phyloP scores from a whole-genome alignment of 2,797 vertebrate genomes.

The Lagocephalus sceleratus region DNA sequence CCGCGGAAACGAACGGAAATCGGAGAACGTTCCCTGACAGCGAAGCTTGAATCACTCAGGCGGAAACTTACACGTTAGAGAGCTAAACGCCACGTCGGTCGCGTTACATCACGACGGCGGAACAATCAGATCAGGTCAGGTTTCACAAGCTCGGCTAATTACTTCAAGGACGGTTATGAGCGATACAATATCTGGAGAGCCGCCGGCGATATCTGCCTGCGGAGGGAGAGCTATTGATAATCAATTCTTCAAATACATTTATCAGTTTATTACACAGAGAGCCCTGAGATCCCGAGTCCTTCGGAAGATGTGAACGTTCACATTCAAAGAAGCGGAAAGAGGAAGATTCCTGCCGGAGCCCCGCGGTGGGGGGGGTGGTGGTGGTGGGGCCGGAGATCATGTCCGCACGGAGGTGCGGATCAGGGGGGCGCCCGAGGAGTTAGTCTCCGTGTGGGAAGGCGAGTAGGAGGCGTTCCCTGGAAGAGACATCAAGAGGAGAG shows the following conservation, averaged over 20 bases:
- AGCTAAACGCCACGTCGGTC: not conserved
- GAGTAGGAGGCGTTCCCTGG: conserved; percentile 73
- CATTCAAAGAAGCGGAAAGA: conserved; percentile 16
- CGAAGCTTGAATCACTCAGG: conserved; percentile 6
- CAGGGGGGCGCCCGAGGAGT: conserved; percentile 84
- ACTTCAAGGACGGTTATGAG: conserved; percentile 35
- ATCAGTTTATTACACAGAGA: conserved; percentile 32
- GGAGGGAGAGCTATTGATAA: conserved; percentile 10
- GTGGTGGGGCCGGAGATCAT: too few relatives aligned
- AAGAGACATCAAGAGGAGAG: not conserved
- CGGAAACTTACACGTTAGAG: not conserved
- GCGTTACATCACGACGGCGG: conserved; percentile 6
- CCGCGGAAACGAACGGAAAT: too few relatives aligned
- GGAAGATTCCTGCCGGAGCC: conserved; percentile 26
- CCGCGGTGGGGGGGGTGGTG: too few relatives aligned
- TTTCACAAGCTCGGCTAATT: conserved; percentile 23
- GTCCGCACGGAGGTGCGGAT: conserved; percentile 77
- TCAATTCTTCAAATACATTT: conserved; percentile 49
- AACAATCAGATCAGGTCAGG: conserved; percentile 3
- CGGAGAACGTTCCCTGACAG: not conserved
- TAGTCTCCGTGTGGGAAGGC: conserved; percentile 79
- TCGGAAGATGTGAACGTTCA: conserved; percentile 39
- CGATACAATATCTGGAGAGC: conserved; percentile 10
- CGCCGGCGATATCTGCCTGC: conserved; percentile 16
- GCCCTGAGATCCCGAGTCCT: conserved; percentile 59